phyloP scores from a whole-genome alignment of 2,113 vertebrate species.

The Shinisaurus crocodilurus region DNA sequence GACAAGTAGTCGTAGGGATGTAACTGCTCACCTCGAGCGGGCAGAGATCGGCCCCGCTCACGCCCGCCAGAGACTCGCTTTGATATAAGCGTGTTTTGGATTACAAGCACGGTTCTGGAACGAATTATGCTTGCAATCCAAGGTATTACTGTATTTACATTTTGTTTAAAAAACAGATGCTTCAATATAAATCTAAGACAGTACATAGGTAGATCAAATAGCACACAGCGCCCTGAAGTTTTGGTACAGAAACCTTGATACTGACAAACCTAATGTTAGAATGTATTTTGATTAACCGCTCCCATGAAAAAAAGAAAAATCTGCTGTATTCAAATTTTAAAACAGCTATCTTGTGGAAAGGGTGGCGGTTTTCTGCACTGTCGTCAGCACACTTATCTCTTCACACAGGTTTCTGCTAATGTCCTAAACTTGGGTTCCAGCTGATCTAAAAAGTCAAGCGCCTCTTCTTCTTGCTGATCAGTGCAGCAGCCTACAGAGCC shows the following conservation, averaged over 20 bases:
- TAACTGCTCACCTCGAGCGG: no score
- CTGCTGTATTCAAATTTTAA: constrained; percentile 42
- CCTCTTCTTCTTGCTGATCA: constrained; percentile 80
- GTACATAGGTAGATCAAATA: constrained; percentile 31
- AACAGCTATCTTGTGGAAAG: constrained; percentile 34
- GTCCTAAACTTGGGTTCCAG: constrained; percentile 92
- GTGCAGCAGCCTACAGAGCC: constrained; percentile 93
- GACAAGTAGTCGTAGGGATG: no score
- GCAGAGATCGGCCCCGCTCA: no score
- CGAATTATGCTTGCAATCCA: no score
- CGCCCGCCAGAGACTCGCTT: no score
- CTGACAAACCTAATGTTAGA: constrained; percentile 15
- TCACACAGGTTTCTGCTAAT: constrained; percentile 83
- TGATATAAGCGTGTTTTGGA: no score
- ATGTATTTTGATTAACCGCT: constrained; percentile 32
- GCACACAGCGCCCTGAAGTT: constrained; percentile 6
- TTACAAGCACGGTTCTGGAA: no score
- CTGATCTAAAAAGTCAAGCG: constrained; percentile 88
- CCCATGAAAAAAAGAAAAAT: constrained; percentile 1
- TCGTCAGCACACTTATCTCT: constrained; percentile 69
- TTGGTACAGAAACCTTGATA: constrained; percentile 16
- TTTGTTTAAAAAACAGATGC: constrained; percentile 24
- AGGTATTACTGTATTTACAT: no score
- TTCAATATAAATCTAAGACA: constrained; percentile 47
- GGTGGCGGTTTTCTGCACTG: constrained; percentile 50